Conservation (phyloP, 2,888 invertebrate species). For the Ornithoptera alexandrae region DNA sequence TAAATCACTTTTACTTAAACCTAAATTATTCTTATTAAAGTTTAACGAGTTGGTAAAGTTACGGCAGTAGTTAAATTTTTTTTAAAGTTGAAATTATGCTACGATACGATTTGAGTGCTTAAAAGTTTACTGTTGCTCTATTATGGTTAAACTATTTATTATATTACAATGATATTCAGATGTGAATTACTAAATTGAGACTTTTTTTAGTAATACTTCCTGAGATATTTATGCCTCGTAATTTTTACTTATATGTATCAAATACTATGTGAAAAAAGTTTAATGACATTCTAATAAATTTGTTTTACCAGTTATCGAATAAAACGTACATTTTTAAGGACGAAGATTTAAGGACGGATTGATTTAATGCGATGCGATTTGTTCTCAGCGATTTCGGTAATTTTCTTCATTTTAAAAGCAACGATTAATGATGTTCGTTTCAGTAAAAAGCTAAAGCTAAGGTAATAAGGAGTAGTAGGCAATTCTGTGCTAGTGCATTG, state of each 20-base stretch:
- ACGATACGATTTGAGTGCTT: neutral
- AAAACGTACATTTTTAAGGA: too few relatives aligned
- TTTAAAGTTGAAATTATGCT: neutral
- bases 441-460: constrained; percentile 32
- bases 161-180: too few relatives aligned
- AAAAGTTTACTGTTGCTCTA: neutral
- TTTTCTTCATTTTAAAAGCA: constrained; percentile 20
- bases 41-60: constrained; percentile 27
- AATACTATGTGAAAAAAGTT: neutral
- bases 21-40: constrained; percentile 22
- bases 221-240: neutral
- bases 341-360: too few relatives aligned
- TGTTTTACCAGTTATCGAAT: too few relatives aligned
- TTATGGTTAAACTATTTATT: neutral
- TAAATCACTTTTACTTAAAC: constrained; percentile 48
- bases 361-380: neutral
- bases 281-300: too few relatives aligned
- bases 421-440: constrained; percentile 13
- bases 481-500: constrained; percentile 32
- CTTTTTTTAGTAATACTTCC: neutral
- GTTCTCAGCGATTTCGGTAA: constrained; percentile 5
- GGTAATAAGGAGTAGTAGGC: constrained; percentile 32
- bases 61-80: constrained; percentile 5
- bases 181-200: neutral
- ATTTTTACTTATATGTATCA: neutral